Evolutionary conservation across 2,888 invertebrate species (phyloP), one percentile per base, ranked within the genome.

Genomic region (Alentia gelatinosa): DNA sequence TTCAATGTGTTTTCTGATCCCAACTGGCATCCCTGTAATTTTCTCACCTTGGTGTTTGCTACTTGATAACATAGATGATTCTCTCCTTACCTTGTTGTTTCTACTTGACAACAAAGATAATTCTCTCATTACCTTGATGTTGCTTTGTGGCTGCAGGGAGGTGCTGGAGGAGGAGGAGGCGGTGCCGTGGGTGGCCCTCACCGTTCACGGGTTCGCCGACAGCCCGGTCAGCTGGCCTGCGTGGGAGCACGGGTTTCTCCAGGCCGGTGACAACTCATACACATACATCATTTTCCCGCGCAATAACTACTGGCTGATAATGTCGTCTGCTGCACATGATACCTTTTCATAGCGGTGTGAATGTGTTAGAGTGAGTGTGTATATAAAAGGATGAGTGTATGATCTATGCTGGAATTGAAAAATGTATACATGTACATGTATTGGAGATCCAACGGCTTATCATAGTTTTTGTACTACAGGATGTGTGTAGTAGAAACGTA

Each of bases 121-220:
- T n/a, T n/a, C n/a, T n/a, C n/a, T 12, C 26, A 33, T 37, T 19
- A 7, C 35, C 39, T 37, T 33, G 3, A 15, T 12, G 47, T 42
- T 26, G 39, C 33, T 89, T 47, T 83, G 9, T 39, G 23, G 3
- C 92, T 93, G 33, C 91, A 93, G 93, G 74, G 74, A 90, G 33
- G 89, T 83, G 37, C 89, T 92, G 63, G 68, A 88, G 35, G 89
- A 88, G 26, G 91, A 56, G 56, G 56, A 56, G 19, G n/a, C 56
- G n/a, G 56, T n/a, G 1, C 93, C 94, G 0, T 95, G 95, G 94
- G 93, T 92, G 37, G 92, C 93, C 86, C 33, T 95, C 39, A 95
- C 94, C 7, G 94, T 95, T 0, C 94, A 95, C 93, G 95, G 95
- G 19, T 95, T 95, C 91, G 75, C 91, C 23, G 95, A 95, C 92